Conservation (phyloP, 2,888 invertebrate species). For the Lobophora halterata region DNA sequence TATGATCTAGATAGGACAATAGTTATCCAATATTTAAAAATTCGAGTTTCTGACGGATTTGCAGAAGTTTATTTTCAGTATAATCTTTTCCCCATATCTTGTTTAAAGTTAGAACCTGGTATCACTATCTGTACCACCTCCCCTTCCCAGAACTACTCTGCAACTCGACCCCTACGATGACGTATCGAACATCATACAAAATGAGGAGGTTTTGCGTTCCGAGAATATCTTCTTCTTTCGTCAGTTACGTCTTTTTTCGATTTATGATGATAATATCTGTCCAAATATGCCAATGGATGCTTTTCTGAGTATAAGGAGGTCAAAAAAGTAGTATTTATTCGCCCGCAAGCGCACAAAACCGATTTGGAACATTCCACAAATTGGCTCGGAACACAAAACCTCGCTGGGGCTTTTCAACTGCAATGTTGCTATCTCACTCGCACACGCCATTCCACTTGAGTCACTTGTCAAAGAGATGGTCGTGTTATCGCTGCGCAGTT, state of each 20-base stretch:
- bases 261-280: conserved; percentile 1
- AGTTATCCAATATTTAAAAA: no score
- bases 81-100: conserved; percentile 23
- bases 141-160: conserved; percentile 37
- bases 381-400: conserved; percentile 72
- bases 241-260: conserved; percentile 27
- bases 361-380: conserved; percentile 44
- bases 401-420: conserved; percentile 43
- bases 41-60: no score
- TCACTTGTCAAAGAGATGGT: conserved; percentile 65
- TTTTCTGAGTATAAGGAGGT: not conserved
- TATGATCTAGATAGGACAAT: no score
- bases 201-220: conserved; percentile 74
- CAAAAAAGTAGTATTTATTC: conserved; percentile 1
- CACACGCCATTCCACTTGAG: conserved; percentile 51
- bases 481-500: conserved; percentile 72
- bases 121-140: conserved; percentile 42
- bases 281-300: not conserved
- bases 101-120: conserved; percentile 42
- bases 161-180: conserved; percentile 42
- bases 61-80: not conserved
- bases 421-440: conserved; percentile 56
- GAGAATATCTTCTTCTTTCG: conserved; percentile 48
- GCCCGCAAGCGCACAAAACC: conserved; percentile 22
- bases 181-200: conserved; percentile 49